Base-by-base conservation (phyloP, 1,140 invertebrate species). In the Gryllus bimaculatus region DNA sequence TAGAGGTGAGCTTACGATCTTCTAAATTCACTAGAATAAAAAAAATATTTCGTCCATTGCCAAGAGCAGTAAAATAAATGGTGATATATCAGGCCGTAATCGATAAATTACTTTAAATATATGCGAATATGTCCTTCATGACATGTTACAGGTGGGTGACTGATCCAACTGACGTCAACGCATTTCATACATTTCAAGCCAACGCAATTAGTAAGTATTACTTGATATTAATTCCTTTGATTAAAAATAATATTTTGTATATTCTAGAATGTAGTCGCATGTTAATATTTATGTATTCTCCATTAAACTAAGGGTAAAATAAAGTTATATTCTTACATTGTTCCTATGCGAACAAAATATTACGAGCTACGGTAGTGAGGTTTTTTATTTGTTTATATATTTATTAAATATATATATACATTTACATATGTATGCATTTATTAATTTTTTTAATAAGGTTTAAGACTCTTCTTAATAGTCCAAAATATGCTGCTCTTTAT, bases 161-260 rank as follows among this genome's bases (percentile, higher is more conserved):
- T 3, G 89, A 91, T 82, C 92, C 93, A 8, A 92, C 90, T 2
- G 89, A 90, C 83, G 92, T 93, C 0, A 94, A 94, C 83, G 92
- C 92, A 7, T 92, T 91, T 83, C 92, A 93, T 82, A 91, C 89
- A 2, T 92, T 91, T 83, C 88, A 90, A 83, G 88, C 89, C 76
- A 94, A 94, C 85, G 89, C 92, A 78, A 93, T 94, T 87, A 93
- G 93, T 94, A 88, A 88, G 89, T 80, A 81, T 75, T 66, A 39
- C 5, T 39, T 39, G 1, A n/a, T n/a, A n/a, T n/a, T n/a, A n/a
- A n/a, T n/a, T n/a, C n/a, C n/a, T n/a, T 39, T 39, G 26, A 39
- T 39, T 39, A 39, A 39, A 39, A 39, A 39, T 39, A 39, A n/a
- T n/a, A n/a, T n/a, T n/a, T n/a, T n/a, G n/a, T n/a, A n/a, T n/a